Conservation (phyloP, 2,113 vertebrate genomes). For the Melanerpes aurifrons region DNA sequence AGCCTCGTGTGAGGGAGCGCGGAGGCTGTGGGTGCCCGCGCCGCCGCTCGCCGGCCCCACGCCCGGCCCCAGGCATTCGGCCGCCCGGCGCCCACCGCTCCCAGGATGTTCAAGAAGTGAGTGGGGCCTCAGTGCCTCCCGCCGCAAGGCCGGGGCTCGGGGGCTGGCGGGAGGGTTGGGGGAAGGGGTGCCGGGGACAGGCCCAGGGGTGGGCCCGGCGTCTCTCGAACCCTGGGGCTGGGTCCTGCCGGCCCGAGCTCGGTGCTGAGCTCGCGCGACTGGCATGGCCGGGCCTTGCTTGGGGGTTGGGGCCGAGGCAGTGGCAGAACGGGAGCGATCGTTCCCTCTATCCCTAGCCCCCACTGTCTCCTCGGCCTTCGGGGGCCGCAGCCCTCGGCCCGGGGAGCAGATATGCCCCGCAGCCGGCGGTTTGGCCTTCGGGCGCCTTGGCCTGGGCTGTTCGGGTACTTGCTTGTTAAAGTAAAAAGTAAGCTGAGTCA, state of each 20-base stretch:
- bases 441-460: not conserved
- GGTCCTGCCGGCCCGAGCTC: not conserved
- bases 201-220: no score
- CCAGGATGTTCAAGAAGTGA: constrained; percentile 70
- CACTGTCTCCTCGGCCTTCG: not conserved
- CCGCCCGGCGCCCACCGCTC: not conserved
- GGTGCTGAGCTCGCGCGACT: not conserved
- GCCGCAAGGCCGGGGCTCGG: not conserved
- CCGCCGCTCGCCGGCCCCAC: not conserved
- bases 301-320: no score
- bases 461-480: not conserved
- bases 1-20: constrained; percentile 37
- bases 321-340: no score
- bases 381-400: not conserved
- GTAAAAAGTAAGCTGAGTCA: not conserved
- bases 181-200: not conserved
- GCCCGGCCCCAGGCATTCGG: not conserved
- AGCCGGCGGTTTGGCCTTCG: not conserved
- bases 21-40: not conserved
- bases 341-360: no score
- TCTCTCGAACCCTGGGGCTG: not conserved
- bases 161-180: no score
- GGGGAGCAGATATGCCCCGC: no score
- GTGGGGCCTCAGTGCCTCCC: not conserved
- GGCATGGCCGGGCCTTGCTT: no score